Evolutionary conservation across 2,113 vertebrate species (phyloP).

Genomic region (Lophotis ruficrista): DNA sequence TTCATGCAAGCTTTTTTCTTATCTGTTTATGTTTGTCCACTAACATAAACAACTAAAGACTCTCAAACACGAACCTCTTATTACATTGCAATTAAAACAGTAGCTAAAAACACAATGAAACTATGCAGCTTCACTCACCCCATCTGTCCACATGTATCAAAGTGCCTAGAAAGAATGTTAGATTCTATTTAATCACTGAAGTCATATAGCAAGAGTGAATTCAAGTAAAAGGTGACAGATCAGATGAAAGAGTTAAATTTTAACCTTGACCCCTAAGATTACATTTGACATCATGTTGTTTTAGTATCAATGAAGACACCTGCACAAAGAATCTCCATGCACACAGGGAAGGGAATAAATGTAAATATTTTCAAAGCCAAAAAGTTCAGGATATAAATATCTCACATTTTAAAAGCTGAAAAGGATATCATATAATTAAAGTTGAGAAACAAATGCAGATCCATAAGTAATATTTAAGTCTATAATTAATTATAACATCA

Average conservation of each 20-base stretch:
- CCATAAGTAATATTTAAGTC: constrained; percentile 42
- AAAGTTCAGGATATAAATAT: constrained; percentile 41
- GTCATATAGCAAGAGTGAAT: neutral
- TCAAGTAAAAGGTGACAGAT: constrained; percentile 4
- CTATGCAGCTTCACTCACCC: neutral
- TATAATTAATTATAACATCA: constrained; percentile 65
- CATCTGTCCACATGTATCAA: neutral
- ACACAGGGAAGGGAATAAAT: constrained; percentile 2
- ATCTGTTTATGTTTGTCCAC: neutral
- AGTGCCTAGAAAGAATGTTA: constrained; percentile 1
- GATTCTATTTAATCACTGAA: constrained; percentile 19
- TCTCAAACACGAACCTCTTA: neutral
- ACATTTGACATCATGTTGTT: constrained; percentile 25
- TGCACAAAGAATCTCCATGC: neutral
- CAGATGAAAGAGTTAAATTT: neutral
- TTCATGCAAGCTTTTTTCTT: neutral
- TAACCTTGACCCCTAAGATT: constrained; percentile 2
- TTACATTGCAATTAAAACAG: neutral
- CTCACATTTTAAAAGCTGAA: constrained; percentile 38
- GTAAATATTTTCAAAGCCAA: constrained; percentile 55
- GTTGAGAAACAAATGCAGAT: constrained; percentile 50
- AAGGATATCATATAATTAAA: constrained; percentile 22
- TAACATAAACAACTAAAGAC: neutral
- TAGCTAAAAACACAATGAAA: neutral
- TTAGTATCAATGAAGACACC: constrained; percentile 23